These are phyloP conservation scores for Siderastrea radians DNA, from an alignment of 92 coral and sea anemone genomes.

Conservation along the genomic window DNA sequence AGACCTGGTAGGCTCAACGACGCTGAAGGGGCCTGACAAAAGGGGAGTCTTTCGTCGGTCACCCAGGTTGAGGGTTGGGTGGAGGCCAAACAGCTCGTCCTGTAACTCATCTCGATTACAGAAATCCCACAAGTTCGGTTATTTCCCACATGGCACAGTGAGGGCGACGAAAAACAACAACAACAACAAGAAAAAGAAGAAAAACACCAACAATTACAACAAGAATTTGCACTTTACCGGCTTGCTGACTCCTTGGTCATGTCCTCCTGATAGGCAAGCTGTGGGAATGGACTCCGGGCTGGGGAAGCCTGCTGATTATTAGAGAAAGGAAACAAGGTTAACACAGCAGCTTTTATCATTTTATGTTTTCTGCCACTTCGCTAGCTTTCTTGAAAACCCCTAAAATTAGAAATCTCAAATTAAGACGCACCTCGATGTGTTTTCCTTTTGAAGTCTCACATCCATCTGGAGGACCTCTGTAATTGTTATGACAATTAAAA, in stretches of 20 bases:
- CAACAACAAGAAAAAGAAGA: not conserved
- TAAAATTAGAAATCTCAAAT: not conserved
- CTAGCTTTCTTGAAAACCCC: not conserved
- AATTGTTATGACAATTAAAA: not conserved
- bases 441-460: not conserved
- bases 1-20: no score
- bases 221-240: not conserved
- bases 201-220: not conserved
- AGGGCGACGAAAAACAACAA: not conserved
- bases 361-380: no score
- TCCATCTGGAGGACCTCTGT: conserved; percentile 17
- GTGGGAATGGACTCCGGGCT: not conserved
- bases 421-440: not conserved
- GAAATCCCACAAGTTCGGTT: no score
- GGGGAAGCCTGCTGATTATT: not conserved
- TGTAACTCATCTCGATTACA: no score
- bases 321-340: not conserved
- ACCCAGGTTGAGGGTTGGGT: no score
- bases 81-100: no score
- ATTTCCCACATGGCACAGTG: no score
- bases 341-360: not conserved
- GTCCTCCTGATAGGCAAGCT: not conserved
- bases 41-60: no score
- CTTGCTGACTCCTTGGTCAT: conserved; percentile 8
- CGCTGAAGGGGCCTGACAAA: no score